Percentiles rank a stretch among this genome's conserved stretches.
Conservation (phyloP, 2,113 vertebrate genomes). For the Prolemur simus region DNA sequence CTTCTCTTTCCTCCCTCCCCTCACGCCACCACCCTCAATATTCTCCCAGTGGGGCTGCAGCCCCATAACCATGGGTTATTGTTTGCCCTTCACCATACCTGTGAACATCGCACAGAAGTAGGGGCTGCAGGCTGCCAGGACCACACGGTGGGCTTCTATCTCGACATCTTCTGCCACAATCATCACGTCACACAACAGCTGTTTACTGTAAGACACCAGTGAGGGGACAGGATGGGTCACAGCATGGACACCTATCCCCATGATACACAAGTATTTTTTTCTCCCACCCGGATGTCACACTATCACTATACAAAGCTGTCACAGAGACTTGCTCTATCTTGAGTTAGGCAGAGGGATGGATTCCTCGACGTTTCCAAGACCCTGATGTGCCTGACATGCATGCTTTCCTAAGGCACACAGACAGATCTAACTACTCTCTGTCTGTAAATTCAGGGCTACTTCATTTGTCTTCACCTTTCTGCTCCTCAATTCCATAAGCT, state of each 20-base stretch:
- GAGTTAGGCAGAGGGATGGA: not conserved
- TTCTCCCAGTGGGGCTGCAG: accelerated
- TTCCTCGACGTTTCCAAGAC: not conserved
- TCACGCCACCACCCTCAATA: accelerated
- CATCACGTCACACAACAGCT: slow-evolving; percentile 95
- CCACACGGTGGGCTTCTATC: slow-evolving; percentile 94
- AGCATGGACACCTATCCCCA: not conserved
- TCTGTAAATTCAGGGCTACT: not conserved
- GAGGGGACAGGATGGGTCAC: slow-evolving; percentile 62
- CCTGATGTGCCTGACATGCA: not conserved
- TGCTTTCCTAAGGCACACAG: not conserved
- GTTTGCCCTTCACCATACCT: slow-evolving; percentile 83
- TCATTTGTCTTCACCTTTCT: not conserved
- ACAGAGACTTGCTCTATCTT: not conserved
- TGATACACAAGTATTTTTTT: not conserved
- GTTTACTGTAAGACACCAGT: slow-evolving; percentile 89
- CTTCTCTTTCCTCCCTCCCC: not conserved
- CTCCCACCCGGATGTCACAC: not conserved
- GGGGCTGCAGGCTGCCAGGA: slow-evolving; percentile 95
- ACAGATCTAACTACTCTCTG: not conserved
- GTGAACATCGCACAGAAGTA: slow-evolving; percentile 99
- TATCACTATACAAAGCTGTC: not conserved
- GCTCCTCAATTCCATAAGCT: not conserved
- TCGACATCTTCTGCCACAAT: slow-evolving; percentile 93
- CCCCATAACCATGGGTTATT: accelerated